phyloP scores from a whole-genome alignment of 2,888 invertebrate species.

The Tridacna gigas region DNA sequence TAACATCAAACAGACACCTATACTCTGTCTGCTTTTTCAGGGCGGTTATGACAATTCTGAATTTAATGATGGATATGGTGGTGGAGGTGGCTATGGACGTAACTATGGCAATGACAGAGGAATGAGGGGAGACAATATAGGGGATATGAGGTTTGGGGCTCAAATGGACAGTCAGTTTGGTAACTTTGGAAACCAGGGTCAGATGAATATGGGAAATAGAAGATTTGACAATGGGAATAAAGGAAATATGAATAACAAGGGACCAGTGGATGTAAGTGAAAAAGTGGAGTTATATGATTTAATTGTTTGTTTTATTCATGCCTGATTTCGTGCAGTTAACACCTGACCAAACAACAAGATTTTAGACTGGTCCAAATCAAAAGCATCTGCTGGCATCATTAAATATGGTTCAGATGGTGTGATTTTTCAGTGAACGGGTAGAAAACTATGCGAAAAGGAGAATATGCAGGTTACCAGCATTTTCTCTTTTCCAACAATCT shows the following conservation, averaged over 20 bases:
- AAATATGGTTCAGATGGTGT: too few species aligned
- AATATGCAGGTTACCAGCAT: not conserved
- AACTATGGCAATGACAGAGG: constrained; percentile 25
- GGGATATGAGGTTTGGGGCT: constrained; percentile 9
- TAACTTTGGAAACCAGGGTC: constrained; percentile 30
- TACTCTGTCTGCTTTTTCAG: constrained; percentile 1
- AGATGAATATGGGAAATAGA: constrained; percentile 14
- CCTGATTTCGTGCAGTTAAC: too few species aligned
- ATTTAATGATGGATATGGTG: constrained; percentile 33
- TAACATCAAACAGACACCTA: too few species aligned
- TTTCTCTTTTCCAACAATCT: not conserved
- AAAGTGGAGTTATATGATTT: not conserved
- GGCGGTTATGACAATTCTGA: constrained; percentile 46
- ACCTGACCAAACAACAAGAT: too few species aligned
- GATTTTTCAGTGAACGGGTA: too few species aligned
- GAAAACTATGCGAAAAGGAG: not conserved
- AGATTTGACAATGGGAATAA: constrained; percentile 24
- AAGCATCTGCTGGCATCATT: too few species aligned
- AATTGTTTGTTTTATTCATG: not conserved
- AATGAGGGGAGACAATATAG: constrained; percentile 15
- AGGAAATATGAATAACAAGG: constrained; percentile 4
- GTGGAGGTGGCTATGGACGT: constrained; percentile 1
- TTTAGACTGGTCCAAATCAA: too few species aligned
- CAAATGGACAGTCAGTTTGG: constrained; percentile 15
- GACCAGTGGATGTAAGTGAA: not conserved